Base-by-base conservation (phyloP, 92 coral and sea anemone genomes). In the Epizoanthus ramosus region DNA sequence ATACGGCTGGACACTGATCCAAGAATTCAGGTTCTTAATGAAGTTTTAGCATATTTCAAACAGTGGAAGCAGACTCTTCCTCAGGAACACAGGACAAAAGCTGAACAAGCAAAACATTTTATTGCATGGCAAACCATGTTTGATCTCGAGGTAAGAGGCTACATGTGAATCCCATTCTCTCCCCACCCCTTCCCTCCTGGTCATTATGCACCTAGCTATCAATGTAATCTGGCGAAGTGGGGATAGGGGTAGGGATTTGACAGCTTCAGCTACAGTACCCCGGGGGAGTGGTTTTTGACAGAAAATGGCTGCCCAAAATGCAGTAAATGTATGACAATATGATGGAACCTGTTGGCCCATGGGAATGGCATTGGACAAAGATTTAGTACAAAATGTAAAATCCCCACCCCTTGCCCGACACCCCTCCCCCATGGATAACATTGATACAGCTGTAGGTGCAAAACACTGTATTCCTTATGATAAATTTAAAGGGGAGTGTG, bases 121-220 rank as follows among this genome's bases (percentile, higher is more conserved):
- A 85, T 85, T 60, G 69, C 87, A 21, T 84, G 87, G 87, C 82
- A 73, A 84, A 84, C 87, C 1, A 84, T 61, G 70, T 74, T 64
- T 64, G 87, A 84, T 25, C 87, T 84, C 57, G 83, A 84, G 45
- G 82, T 84, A 84, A 9, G 68, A 21, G 33, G 68, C 3, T 63
- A 63, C 68, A 19, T 61, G 52, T 25, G 14, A 67, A 45, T 23
- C 21, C 59, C 45, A 71, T 71, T 47, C 52, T 47, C 76, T 71
- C 8, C 76, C 76, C 76, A 71, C 74, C 63, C 28, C 68, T 63
- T 63, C n/a, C 68, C 37, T 24, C 37, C 37, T 63, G 37, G 37
- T 63, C 66, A 60, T 60, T 17, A 60, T 18, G 39, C 39, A 35
- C 39, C 39, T 35, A n/a, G n/a, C n/a, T n/a, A n/a, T n/a, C n/a